phyloP scores from a whole-genome alignment of 2,797 vertebrate genomes.

The Peromyscus eremicus region DNA sequence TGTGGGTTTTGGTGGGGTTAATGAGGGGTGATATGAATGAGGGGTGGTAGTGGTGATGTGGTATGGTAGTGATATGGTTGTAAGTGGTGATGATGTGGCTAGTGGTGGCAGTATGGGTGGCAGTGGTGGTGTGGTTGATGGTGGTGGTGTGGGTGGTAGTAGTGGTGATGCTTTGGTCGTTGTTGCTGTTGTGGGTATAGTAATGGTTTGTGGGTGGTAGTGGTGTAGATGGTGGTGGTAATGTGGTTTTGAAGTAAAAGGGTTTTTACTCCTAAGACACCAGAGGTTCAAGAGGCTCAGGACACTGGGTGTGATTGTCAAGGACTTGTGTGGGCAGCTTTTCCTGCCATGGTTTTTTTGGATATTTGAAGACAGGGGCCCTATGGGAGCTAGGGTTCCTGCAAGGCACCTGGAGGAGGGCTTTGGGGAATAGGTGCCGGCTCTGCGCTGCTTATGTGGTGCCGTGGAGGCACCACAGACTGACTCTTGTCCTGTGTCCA shows the following conservation, averaged over 20 bases:
- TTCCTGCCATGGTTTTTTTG: not conserved
- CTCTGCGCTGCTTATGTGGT: not conserved
- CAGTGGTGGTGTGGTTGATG: fast-evolving
- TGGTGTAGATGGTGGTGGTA: too few species aligned
- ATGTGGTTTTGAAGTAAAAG: too few species aligned
- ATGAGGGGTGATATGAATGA: too few species aligned
- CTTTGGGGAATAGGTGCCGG: fast-evolving
- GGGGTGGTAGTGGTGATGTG: too few species aligned
- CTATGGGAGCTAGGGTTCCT: not conserved
- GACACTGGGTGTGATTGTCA: not conserved
- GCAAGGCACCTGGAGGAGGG: not conserved
- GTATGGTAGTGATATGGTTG: not conserved
- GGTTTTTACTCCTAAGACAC: not conserved
- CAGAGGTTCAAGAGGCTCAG: not conserved
- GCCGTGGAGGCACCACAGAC: fast-evolving
- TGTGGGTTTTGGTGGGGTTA: not conserved
- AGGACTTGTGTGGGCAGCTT: not conserved
- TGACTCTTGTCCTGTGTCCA: constrained; percentile 69
- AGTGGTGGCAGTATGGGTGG: not conserved
- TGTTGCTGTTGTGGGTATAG: too few species aligned
- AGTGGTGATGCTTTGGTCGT: too few species aligned
- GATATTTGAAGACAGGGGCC: not conserved
- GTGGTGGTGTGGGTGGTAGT: too few species aligned
- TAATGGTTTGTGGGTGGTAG: not conserved
- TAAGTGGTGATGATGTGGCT: fast-evolving